A percentile compares a stretch with the other conserved stretches of the same genome.
Evolutionary conservation across 2,888 invertebrate species (phyloP).

Genomic region (Agapostemon virescens): DNA sequence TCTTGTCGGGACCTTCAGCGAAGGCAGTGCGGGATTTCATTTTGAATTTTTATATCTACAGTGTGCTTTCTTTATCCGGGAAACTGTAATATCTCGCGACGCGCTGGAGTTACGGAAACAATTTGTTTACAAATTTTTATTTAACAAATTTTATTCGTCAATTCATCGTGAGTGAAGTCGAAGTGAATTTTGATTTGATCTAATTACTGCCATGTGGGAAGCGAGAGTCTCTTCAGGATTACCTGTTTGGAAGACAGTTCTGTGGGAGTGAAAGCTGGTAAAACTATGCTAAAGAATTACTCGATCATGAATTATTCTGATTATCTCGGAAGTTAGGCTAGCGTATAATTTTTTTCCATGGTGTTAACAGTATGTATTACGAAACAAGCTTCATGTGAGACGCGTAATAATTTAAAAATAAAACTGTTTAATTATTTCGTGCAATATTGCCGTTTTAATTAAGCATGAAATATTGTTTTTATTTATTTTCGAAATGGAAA

Average conservation of each 20-base stretch:
- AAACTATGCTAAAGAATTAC: background rate
- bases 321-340: background rate
- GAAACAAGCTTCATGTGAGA: background rate
- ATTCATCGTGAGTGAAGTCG: no score
- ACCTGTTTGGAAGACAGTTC: background rate
- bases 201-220: background rate
- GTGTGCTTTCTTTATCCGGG: no score
- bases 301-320: slow-evolving; percentile 8
- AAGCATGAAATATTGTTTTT: background rate
- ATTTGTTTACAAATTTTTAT: no score
- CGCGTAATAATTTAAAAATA: background rate
- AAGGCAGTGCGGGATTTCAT: background rate
- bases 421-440: background rate
- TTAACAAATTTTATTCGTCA: no score
- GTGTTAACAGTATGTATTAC: background rate
- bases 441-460: background rate
- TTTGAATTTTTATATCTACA: background rate
- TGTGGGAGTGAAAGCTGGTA: background rate
- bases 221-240: background rate
- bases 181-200: background rate
- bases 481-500: background rate
- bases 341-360: background rate
- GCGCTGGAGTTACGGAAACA: no score
- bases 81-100: no score
- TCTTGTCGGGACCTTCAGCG: background rate